Conservation (phyloP, 2,113 vertebrate species). For the Dasyprocta punctata region DNA sequence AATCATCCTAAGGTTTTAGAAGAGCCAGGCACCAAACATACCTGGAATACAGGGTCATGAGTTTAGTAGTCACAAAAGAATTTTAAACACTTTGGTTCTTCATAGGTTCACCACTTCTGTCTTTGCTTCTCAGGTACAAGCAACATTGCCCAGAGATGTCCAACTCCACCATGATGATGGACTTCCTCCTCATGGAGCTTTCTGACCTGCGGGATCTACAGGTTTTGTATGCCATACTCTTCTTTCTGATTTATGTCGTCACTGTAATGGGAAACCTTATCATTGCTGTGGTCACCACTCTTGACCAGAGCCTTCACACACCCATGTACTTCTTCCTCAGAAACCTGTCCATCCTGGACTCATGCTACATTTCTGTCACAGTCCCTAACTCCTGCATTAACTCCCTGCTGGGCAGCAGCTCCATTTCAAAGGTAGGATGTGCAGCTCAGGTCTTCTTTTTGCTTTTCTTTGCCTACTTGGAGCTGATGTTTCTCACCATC, state of each 20-base stretch:
- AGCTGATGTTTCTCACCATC: not conserved
- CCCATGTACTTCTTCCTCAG: slow-evolving; percentile 53
- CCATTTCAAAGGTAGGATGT: not conserved
- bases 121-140: not conserved
- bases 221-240: not conserved
- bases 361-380: not conserved
- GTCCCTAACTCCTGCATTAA: slow-evolving; percentile 20
- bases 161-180: not conserved
- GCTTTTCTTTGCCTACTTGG: not conserved
- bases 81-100: no score
- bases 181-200: not conserved
- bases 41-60: not conserved
- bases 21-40: not conserved
- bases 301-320: not conserved
- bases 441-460: slow-evolving; percentile 3
- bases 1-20: not conserved
- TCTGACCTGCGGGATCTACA: not conserved
- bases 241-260: not conserved
- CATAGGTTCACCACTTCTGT: not conserved
- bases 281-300: not conserved
- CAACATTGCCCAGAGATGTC: not conserved
- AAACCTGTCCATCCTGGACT: slow-evolving; percentile 35
- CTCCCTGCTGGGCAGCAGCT: not conserved
- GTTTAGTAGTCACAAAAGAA: not conserved
- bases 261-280: not conserved